Conservation (phyloP, 2,797 vertebrate genomes). For the Arnoldichthys spilopterus region DNA sequence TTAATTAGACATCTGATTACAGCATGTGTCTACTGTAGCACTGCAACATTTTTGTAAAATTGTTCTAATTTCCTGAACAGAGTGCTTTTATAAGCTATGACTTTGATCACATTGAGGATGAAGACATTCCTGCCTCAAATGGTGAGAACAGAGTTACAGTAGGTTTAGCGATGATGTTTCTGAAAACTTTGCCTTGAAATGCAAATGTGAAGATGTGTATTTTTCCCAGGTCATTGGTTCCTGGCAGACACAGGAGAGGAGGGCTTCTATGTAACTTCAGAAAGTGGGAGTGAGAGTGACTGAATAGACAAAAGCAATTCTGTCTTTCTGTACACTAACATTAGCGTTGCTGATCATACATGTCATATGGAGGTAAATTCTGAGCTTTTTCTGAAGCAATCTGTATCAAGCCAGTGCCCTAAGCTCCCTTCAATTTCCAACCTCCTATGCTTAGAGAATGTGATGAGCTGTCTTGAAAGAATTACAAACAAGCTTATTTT, state of each 20-base stretch:
- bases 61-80: slow-evolving; percentile 50
- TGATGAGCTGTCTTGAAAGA: no score
- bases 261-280: slow-evolving; percentile 52
- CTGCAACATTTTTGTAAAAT: background rate
- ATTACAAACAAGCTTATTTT: no score
- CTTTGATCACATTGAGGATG: slow-evolving; percentile 69
- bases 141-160: slow-evolving; percentile 24
- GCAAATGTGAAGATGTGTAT: slow-evolving; percentile 1
- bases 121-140: slow-evolving; percentile 53
- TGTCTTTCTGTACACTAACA: background rate
- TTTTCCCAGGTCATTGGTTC: slow-evolving; percentile 61
- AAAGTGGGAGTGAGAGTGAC: slow-evolving; percentile 69
- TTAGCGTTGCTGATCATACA: no score
- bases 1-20: background rate
- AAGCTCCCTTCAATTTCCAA: no score
- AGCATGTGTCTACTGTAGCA: background rate
- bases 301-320: slow-evolving; percentile 43
- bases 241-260: slow-evolving; percentile 63
- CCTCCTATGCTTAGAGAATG: no score
- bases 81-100: slow-evolving; percentile 76
- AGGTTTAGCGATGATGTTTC: background rate
- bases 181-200: background rate
- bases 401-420: no score
- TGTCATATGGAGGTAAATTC: no score
- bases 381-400: no score